A percentile compares a stretch with the other conserved stretches of the same genome.
These are phyloP conservation scores for Ruditapes philippinarum DNA, from an alignment of 1,140 invertebrate genomes.

Conservation along the genomic window DNA sequence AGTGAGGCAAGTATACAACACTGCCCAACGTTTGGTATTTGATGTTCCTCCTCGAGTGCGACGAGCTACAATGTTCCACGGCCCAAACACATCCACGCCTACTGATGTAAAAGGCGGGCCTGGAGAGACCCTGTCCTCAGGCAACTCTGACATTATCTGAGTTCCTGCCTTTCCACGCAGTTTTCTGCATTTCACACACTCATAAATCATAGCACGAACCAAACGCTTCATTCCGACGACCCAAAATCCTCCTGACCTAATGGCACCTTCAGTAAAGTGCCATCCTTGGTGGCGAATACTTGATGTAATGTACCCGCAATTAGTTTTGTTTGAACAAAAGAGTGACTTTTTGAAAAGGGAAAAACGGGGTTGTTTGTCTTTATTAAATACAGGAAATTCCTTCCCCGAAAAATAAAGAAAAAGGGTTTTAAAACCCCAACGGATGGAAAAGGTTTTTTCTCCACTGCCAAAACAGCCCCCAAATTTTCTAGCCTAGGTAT, in stretches of 20 bases:
- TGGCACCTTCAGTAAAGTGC: conserved; percentile 37
- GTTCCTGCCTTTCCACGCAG: neutral
- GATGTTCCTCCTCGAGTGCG: neutral
- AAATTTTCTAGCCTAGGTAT: conserved; percentile 65
- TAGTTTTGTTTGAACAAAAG: conserved; percentile 51
- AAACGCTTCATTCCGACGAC: neutral
- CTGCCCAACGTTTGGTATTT: conserved; percentile 19
- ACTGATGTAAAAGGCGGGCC: conserved; percentile 1
- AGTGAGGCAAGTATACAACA: conserved; percentile 43
- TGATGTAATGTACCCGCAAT: neutral
- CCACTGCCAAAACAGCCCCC: conserved; percentile 42
- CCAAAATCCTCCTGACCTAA: conserved; percentile 39
- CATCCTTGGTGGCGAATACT: conserved; percentile 55
- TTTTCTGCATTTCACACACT: conserved; percentile 44
- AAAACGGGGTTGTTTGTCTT: neutral
- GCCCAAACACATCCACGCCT: conserved; percentile 38
- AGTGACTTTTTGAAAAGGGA: neutral
- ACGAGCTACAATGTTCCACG: neutral
- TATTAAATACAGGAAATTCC: neutral
- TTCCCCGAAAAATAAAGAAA: no score
- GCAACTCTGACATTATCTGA: conserved; percentile 35
- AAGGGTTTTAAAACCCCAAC: no score
- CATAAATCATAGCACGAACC: neutral
- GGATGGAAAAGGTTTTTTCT: no score
- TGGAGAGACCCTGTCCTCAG: neutral